Evolutionary conservation across 2,888 invertebrate genomes (phyloP).

Genomic region (Melieria picta): DNA sequence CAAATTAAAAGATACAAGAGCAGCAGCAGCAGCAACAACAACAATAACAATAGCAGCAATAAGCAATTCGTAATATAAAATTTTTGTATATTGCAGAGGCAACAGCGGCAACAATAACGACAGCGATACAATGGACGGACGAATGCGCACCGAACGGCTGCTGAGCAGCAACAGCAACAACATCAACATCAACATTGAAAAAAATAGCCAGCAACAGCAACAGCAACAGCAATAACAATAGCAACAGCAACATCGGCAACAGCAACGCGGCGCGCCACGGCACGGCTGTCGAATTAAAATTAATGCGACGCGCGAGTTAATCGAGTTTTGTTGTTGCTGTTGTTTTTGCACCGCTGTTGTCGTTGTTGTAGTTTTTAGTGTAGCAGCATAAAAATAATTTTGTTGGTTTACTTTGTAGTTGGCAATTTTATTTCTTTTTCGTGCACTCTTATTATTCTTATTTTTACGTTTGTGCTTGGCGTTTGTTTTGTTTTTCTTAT

Average conservation of each 20-base stretch:
- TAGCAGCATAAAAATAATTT: background rate
- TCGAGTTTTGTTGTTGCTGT: conserved; percentile 59
- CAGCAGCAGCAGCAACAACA: background rate
- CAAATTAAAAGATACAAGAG: conserved; percentile 21
- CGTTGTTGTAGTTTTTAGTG: conserved; percentile 4
- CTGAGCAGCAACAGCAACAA: conserved; percentile 5
- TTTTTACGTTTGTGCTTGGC: conserved; percentile 27
- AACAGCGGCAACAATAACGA: conserved; percentile 23
- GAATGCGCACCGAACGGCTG: background rate
- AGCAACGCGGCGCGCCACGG: conserved; percentile 15
- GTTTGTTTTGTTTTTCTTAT: conserved; percentile 37
- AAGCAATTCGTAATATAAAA: no score
- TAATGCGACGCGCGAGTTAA: conserved; percentile 58
- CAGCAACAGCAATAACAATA: background rate
- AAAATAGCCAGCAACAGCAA: conserved; percentile 3
- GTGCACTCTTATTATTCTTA: background rate
- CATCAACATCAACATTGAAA: background rate
- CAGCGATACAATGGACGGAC: background rate
- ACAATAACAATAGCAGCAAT: no score
- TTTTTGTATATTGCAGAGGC: conserved; percentile 27
- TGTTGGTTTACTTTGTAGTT: background rate
- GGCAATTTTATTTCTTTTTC: conserved; percentile 17
- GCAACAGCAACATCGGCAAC: background rate
- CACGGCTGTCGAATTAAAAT: conserved; percentile 59
- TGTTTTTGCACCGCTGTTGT: conserved; percentile 18